These are phyloP conservation scores for Platorchestia sp. DNA, from an alignment of 1,140 invertebrate genomes.

Conservation along the genomic window DNA sequence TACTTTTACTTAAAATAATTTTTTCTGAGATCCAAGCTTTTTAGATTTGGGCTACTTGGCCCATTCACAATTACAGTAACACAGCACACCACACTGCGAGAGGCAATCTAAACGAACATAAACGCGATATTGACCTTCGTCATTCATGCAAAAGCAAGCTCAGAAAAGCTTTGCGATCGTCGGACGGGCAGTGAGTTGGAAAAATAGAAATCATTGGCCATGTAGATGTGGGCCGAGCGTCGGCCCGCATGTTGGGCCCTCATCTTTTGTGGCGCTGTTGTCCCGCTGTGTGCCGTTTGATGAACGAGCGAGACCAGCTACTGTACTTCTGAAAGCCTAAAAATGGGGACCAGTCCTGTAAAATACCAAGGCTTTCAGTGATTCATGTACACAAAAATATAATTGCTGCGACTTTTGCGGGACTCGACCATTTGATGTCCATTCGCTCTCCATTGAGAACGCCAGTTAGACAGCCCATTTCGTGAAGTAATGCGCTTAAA, in stretches of 20 bases:
- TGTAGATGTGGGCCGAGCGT: background rate
- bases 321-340: background rate
- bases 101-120: background rate
- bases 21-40: background rate
- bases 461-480: background rate
- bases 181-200: background rate
- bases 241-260: background rate
- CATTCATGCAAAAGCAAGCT: background rate
- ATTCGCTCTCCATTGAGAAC: background rate
- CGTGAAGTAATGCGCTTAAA: background rate
- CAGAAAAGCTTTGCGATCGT: background rate
- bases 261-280: background rate
- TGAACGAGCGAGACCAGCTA: slow-evolving; percentile 4
- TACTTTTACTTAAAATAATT: background rate
- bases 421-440: background rate
- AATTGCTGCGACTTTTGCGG: background rate
- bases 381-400: background rate
- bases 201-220: slow-evolving; percentile 28
- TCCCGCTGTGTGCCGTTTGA: background rate
- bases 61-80: background rate
- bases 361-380: background rate
- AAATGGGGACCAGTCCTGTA: background rate
- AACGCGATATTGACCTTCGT: background rate
- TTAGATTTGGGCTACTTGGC: background rate
- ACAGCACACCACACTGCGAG: background rate